These are phyloP conservation scores for Phylloscopus whistleri DNA, from an alignment of 2,113 vertebrate genomes.

Conservation along the genomic window DNA sequence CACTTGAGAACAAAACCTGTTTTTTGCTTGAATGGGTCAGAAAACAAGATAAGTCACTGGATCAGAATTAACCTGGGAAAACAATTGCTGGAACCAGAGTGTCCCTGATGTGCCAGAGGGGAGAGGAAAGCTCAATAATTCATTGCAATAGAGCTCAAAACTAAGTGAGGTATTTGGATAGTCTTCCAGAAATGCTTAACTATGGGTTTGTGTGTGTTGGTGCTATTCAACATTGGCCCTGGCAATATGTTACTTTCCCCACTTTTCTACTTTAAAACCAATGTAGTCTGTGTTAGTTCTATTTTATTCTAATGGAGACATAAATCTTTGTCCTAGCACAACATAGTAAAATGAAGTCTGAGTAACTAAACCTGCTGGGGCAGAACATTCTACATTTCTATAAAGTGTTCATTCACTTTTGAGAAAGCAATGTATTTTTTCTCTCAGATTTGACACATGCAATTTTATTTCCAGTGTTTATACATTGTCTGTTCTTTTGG, in stretches of 20 bases:
- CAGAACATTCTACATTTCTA: slow-evolving; percentile 17
- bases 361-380: slow-evolving; percentile 23
- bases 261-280: background rate
- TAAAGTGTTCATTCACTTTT: slow-evolving; percentile 34
- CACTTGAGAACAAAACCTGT: background rate
- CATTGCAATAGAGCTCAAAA: background rate
- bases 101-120: background rate
- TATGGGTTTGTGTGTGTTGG: background rate
- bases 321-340: slow-evolving; percentile 31
- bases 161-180: background rate
- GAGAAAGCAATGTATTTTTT: slow-evolving; percentile 36
- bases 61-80: background rate
- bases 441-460: background rate
- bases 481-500: background rate
- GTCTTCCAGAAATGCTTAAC: background rate
- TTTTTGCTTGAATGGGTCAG: background rate
- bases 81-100: background rate
- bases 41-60: background rate
- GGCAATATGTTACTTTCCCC: background rate
- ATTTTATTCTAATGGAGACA: slow-evolving; percentile 19
- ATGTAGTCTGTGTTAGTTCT: background rate
- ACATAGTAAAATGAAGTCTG: slow-evolving; percentile 20
- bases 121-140: background rate
- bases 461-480: slow-evolving; percentile 46
- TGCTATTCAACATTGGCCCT: background rate